Evolutionary conservation across 2,797 vertebrate genomes (phyloP).

Genomic region (Molothrus aeneus): DNA sequence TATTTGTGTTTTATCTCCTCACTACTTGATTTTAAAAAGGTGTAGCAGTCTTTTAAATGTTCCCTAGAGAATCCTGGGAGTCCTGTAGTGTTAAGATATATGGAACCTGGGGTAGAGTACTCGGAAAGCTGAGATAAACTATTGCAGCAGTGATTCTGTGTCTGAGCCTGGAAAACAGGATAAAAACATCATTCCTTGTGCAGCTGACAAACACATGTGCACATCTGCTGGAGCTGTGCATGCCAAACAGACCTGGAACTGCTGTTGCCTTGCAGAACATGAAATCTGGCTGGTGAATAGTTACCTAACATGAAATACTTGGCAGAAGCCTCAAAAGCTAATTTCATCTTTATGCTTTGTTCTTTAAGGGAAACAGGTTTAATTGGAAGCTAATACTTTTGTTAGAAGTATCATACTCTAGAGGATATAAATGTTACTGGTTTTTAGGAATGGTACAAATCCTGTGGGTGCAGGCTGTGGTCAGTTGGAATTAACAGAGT

Average conservation of each 20-base stretch:
- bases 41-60: neutral
- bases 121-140: neutral
- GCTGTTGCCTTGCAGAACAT: neutral
- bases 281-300: neutral
- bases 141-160: neutral
- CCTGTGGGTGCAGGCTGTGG: neutral
- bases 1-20: neutral
- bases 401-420: neutral
- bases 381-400: neutral
- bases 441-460: neutral
- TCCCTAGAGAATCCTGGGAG: neutral
- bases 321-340: neutral
- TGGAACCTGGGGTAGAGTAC: neutral
- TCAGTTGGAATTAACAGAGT: neutral
- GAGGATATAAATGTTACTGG: neutral
- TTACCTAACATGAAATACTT: neutral
- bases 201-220: neutral
- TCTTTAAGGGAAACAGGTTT: neutral
- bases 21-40: neutral
- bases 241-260: neutral
- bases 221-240: neutral
- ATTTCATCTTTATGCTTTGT: neutral
- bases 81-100: neutral
- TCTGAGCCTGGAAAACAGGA: neutral
- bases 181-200: neutral